phyloP scores from a whole-genome alignment of 2,113 vertebrate genomes.

The Platysternon megacephalum region DNA sequence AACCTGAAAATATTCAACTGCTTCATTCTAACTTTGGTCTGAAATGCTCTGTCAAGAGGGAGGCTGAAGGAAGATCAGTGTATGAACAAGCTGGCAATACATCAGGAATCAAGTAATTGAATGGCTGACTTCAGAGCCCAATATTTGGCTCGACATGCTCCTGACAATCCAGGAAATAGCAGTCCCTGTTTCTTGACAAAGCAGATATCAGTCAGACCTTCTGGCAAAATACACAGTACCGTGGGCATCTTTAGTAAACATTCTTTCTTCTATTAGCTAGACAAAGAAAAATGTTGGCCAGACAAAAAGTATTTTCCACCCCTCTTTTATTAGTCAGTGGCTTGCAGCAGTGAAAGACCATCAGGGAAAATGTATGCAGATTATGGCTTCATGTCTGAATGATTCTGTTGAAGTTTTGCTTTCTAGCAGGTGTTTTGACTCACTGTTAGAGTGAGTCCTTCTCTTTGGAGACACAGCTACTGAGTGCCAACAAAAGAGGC shows the following conservation, averaged over 20 bases:
- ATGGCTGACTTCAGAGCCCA: background rate
- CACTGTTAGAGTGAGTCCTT: background rate
- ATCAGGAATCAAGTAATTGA: background rate
- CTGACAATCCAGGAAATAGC: background rate
- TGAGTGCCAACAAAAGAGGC: background rate
- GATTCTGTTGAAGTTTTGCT: conserved; percentile 16
- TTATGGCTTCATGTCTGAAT: background rate
- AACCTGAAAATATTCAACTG: background rate
- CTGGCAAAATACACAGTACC: background rate
- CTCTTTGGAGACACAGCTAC: background rate
- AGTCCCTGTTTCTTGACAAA: background rate
- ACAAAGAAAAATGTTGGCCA: conserved; percentile 9
- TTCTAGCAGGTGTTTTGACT: conserved; percentile 15
- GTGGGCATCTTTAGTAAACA: background rate
- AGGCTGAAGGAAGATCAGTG: background rate
- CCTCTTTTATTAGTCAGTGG: background rate
- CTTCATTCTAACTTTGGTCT: background rate
- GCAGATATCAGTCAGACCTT: background rate
- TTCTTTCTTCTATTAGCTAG: background rate
- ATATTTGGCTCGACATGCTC: background rate
- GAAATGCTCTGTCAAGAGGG: background rate
- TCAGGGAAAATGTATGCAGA: background rate
- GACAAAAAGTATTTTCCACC: background rate
- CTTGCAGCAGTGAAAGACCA: background rate
- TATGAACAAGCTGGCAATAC: background rate